Evolutionary conservation across 2,113 vertebrate species (phyloP).

Genomic region (Bujurquina vittata): DNA sequence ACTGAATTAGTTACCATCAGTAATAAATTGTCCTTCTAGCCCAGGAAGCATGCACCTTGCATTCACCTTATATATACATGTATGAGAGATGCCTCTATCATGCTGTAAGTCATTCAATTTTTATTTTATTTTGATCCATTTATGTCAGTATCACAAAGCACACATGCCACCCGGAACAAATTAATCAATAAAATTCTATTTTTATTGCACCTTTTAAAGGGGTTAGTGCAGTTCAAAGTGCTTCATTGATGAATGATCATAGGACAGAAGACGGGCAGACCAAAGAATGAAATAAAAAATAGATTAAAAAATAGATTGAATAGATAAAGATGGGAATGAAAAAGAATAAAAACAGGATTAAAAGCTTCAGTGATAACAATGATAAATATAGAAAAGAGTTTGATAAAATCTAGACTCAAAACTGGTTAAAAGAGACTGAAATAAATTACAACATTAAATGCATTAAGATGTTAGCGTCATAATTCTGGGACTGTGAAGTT

Average conservation of each 20-base stretch:
- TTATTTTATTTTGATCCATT: too few relatives aligned
- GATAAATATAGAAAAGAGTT: background rate
- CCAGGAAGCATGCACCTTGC: background rate
- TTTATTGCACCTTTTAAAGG: background rate
- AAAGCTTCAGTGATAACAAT: background rate
- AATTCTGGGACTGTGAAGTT: background rate
- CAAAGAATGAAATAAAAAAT: background rate
- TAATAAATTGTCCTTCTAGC: background rate
- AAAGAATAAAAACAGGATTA: background rate
- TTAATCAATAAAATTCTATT: constrained; percentile 1
- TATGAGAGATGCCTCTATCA: background rate
- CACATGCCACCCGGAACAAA: background rate
- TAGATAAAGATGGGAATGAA: background rate
- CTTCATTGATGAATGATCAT: background rate
- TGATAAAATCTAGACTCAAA: background rate
- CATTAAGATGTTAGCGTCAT: background rate
- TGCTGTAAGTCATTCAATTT: background rate
- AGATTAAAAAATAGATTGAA: background rate
- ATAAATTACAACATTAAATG: background rate
- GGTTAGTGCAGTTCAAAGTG: background rate
- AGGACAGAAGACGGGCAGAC: background rate
- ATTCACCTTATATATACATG: background rate
- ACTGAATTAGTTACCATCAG: background rate
- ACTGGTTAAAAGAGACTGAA: background rate
- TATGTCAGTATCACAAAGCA: too few relatives aligned